These are phyloP conservation scores for Sphaerodactylus townsendi DNA, from an alignment of 2,113 vertebrate genomes.

Conservation along the genomic window DNA sequence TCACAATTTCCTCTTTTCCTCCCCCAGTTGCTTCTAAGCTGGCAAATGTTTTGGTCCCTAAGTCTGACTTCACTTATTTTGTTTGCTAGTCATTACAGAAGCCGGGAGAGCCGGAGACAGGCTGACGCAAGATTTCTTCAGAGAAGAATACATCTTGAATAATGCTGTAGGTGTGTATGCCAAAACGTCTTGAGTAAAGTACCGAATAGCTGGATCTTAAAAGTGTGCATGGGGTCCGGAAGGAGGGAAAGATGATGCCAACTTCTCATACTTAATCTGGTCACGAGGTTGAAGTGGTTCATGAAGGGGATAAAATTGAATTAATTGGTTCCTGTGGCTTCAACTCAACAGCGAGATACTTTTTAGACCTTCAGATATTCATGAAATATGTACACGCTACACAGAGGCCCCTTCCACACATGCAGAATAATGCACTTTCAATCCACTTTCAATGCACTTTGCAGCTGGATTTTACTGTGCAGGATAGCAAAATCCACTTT, in stretches of 20 bases:
- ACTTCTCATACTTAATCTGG: background rate
- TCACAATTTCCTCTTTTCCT: no score
- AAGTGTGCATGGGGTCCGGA: no score
- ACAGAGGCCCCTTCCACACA: no score
- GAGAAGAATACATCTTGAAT: slow-evolving; percentile 89
- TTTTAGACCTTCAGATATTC: background rate
- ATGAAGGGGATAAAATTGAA: background rate
- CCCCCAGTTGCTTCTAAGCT: background rate
- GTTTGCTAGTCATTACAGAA: slow-evolving; percentile 78
- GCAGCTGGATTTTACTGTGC: no score
- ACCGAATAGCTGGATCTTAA: background rate
- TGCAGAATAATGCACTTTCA: no score
- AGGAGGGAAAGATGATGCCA: background rate
- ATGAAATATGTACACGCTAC: background rate
- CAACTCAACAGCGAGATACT: background rate
- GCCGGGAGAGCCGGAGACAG: slow-evolving; percentile 73
- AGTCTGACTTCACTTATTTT: slow-evolving; percentile 22
- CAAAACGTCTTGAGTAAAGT: background rate
- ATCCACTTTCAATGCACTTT: no score
- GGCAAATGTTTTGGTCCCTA: slow-evolving; percentile 4
- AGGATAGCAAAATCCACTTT: no score
- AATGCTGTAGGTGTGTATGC: slow-evolving; percentile 82
- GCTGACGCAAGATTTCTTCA: slow-evolving; percentile 82
- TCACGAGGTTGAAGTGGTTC: background rate
- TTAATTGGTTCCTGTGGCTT: background rate